Evolutionary conservation across 2,797 vertebrate genomes (phyloP), one percentile per base, ranked within the genome.

Genomic region (Oreonectes daqikongensis): DNA sequence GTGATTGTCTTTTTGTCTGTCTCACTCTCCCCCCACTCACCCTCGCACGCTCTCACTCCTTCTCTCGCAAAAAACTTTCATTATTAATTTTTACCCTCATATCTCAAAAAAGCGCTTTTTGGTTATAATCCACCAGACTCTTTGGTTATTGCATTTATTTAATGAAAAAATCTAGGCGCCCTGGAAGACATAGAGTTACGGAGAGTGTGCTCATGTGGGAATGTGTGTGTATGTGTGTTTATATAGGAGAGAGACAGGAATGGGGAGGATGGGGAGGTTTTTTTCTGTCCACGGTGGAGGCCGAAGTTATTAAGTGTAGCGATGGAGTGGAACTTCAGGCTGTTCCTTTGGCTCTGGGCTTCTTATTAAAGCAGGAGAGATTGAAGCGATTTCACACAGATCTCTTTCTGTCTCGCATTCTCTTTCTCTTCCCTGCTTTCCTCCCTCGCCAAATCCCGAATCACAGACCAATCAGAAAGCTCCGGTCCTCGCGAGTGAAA

Each of bases 121-220:
- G 84, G 57, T 89, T 84, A 90, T 91, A 91, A 91, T 90, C 85
- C 84, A 80, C 77, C 81, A 80, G 79, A 85, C 86, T 87, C 84
- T 78, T 84, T 89, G 81, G 81, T 90, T 92, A 91, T 92, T 92
- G 87, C 88, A 86, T 90, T 91, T 88, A 86, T 91, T 82, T 90
- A 90, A 91, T 91, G 85, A 91, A 93, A 77, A 91, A 87, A 86
- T 85, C 88, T 83, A 78, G 85, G 84, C 85, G 79, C 75, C 84
- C 84, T 87, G 78, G 86, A 84, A 89, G 85, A 86, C 87, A 82
- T 57, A 75, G 60, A 64, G 79, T 72, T 68, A 38, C 35, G 0
- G 46, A 35, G 69, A 48, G 71, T 66, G 60, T 55, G 80, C 35
- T 42, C 10, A 18, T 35, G 75, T 64, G 65, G 17, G 65, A 28